Conservation (phyloP, 2,888 invertebrate species). For the Xestoiulus laeticollis region DNA sequence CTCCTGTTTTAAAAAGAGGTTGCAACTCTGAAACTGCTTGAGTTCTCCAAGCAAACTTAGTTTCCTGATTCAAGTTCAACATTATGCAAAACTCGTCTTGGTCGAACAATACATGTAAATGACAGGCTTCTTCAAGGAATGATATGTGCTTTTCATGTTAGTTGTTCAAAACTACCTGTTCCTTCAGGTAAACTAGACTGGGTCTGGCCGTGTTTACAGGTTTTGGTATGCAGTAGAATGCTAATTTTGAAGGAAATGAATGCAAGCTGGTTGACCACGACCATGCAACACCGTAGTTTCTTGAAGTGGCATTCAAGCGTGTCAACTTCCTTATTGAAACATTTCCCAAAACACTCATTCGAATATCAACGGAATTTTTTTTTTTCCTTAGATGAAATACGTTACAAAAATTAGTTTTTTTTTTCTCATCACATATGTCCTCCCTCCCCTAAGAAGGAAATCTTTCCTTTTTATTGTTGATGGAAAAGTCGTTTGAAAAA, state of each 20-base stretch:
- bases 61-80: no score
- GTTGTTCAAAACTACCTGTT: not conserved
- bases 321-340: conserved; percentile 20
- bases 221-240: not conserved
- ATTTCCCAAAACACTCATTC: not conserved
- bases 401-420: not conserved
- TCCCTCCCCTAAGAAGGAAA: not conserved
- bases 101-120: no score
- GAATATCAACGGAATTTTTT: not conserved
- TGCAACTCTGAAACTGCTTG: no score
- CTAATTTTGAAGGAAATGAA: not conserved
- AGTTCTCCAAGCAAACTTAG: no score
- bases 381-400: not conserved
- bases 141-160: not conserved
- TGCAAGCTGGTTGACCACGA: not conserved
- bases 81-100: no score
- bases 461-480: not conserved
- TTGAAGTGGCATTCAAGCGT: not conserved
- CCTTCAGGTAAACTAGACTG: not conserved
- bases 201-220: not conserved
- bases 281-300: not conserved
- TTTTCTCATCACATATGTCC: not conserved
- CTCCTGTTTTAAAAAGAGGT: no score
- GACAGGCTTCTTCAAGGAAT: not conserved
- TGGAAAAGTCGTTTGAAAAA: not conserved